phyloP scores from a whole-genome alignment of 2,888 invertebrate genomes.

The Tuta absoluta region DNA sequence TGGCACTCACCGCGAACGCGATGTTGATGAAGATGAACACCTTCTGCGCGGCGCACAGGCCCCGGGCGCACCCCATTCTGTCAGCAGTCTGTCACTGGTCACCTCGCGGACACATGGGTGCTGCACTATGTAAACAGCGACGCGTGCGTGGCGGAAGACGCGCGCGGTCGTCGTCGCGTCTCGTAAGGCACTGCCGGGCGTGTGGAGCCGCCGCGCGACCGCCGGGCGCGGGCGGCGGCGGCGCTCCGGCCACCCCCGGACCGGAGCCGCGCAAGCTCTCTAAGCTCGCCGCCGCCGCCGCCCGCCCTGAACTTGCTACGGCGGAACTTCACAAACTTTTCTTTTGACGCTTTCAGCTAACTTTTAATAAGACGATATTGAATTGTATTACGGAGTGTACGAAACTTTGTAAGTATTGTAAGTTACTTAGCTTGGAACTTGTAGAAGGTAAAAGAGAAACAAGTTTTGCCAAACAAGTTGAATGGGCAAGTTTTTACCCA shows the following conservation, averaged over 20 bases:
- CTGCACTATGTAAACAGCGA: conserved; percentile 23
- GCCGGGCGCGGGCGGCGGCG: conserved; percentile 24
- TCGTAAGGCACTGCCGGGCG: conserved; percentile 64
- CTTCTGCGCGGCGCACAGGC: conserved; percentile 67
- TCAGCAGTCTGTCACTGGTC: background rate
- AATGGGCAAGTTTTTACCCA: background rate
- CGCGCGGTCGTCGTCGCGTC: conserved; percentile 46
- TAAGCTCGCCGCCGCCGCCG: conserved; percentile 21
- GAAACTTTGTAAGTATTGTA: background rate
- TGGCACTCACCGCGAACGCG: conserved; percentile 66
- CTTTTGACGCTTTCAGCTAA: background rate
- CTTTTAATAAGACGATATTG: conserved; percentile 4
- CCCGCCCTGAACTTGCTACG: conserved; percentile 17
- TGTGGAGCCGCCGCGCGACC: conserved; percentile 18
- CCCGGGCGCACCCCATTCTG: conserved; percentile 61
- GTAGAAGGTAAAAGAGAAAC: background rate
- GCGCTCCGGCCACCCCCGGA: conserved; percentile 31
- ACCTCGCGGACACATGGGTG: conserved; percentile 8
- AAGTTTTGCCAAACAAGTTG: background rate
- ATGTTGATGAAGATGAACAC: conserved; percentile 77
- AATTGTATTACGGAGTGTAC: background rate
- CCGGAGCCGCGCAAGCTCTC: conserved; percentile 28
- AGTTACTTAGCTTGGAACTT: background rate
- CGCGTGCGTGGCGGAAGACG: conserved; percentile 21
- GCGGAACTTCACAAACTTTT: background rate